These are phyloP conservation scores for Arizona elegans DNA, from an alignment of 2,113 vertebrate genomes.

Conservation along the genomic window DNA sequence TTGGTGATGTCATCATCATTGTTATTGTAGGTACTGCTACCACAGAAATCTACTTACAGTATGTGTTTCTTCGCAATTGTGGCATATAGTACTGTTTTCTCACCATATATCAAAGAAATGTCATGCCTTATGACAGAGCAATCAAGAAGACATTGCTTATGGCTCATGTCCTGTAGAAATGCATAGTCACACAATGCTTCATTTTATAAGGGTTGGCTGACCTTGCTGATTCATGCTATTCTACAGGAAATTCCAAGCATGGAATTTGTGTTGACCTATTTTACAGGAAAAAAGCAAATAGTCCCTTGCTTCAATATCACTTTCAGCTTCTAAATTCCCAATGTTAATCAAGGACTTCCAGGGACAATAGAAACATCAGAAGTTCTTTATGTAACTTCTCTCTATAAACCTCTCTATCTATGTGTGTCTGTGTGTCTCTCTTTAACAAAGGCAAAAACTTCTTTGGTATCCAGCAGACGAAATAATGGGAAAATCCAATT, in stretches of 20 bases:
- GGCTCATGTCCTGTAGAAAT: not conserved
- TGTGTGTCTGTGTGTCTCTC: not conserved
- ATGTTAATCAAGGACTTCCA: not conserved
- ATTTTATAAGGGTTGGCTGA: not conserved
- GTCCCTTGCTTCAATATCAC: not conserved
- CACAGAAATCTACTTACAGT: not conserved
- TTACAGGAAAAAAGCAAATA: not conserved
- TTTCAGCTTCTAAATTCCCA: not conserved
- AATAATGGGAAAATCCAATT: not conserved
- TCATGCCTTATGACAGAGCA: not conserved
- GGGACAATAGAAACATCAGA: not conserved
- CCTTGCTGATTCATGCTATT: not conserved
- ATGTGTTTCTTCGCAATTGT: not conserved
- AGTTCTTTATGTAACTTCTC: not conserved
- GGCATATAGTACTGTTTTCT: not conserved
- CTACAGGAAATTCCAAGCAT: not conserved
- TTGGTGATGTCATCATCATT: not conserved
- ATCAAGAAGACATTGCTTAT: not conserved
- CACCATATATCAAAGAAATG: not conserved
- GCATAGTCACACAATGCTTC: not conserved
- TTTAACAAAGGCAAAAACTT: not conserved
- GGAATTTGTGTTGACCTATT: not conserved
- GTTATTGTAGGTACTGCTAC: not conserved
- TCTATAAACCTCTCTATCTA: not conserved
- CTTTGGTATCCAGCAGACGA: not conserved